Conservation (phyloP, 2,888 invertebrate species). For the Himalopsyche japonica region DNA sequence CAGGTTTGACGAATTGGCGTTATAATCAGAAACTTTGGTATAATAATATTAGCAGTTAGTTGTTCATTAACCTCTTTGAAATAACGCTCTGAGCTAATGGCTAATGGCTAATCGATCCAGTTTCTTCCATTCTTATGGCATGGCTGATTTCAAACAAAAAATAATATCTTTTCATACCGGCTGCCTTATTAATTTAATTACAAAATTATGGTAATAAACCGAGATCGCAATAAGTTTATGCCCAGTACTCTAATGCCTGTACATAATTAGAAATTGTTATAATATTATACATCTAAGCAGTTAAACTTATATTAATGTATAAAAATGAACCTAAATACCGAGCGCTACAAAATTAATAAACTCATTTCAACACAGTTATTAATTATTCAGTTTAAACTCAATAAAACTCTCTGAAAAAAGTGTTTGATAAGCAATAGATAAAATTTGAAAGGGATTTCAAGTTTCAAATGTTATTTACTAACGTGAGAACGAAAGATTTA, state of each 20-base stretch:
- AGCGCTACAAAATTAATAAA: background rate
- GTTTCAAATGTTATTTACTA: too few species aligned
- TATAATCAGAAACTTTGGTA: background rate
- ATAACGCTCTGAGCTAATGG: conserved; percentile 13
- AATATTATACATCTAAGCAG: background rate
- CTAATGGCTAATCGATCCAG: conserved; percentile 38
- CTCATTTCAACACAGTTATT: too few species aligned
- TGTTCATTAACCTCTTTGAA: conserved; percentile 34
- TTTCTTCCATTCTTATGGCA: conserved; percentile 39
- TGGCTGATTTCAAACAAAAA: conserved; percentile 37
- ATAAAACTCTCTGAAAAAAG: too few species aligned
- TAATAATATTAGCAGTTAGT: conserved; percentile 32
- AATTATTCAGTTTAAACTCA: too few species aligned
- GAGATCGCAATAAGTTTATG: conserved; percentile 27
- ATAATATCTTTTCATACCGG: conserved; percentile 33
- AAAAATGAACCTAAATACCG: background rate
- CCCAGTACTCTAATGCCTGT: conserved; percentile 24
- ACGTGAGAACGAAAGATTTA: too few species aligned
- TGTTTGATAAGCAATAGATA: too few species aligned
- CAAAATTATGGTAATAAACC: conserved; percentile 41
- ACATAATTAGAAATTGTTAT: conserved; percentile 35
- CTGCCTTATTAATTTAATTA: conserved; percentile 40
- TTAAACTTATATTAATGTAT: background rate
- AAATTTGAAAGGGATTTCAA: too few species aligned
- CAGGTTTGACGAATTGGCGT: background rate